A percentile compares a stretch with the other conserved stretches of the same genome.
phyloP scores from a whole-genome alignment of 2,113 vertebrate genomes.

The Hassar affinis region DNA sequence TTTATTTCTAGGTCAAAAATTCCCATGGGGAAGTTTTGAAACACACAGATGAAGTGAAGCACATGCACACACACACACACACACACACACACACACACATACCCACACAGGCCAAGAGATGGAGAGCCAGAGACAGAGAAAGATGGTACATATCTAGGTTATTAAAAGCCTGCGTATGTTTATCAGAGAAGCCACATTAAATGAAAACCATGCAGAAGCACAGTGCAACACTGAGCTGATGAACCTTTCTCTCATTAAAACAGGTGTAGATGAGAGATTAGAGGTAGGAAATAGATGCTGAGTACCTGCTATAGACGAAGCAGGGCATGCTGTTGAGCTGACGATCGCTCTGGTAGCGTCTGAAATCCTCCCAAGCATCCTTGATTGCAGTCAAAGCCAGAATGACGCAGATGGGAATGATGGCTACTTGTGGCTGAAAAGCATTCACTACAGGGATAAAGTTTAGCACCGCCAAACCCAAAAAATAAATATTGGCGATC shows the following conservation, averaged over 20 bases:
- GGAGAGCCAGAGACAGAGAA: conserved; percentile 5
- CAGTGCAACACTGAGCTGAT: background rate
- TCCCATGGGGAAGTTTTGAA: conserved; percentile 51
- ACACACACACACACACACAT: conserved; percentile 15
- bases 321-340: conserved; percentile 83
- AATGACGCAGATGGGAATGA: conserved; percentile 84
- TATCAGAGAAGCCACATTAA: background rate
- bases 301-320: conserved; percentile 71
- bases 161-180: conserved; percentile 13
- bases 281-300: background rate
- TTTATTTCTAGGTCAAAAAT: conserved; percentile 66
- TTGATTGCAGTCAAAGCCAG: conserved; percentile 85
- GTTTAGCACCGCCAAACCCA: conserved; percentile 81
- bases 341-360: conserved; percentile 82
- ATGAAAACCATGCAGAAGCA: background rate
- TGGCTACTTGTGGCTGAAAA: conserved; percentile 83
- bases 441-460: conserved; percentile 87
- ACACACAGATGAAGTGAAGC: conserved; percentile 41
- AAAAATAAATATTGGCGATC: conserved; percentile 89
- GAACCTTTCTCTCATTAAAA: conserved; percentile 5
- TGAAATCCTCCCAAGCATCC: conserved; percentile 90
- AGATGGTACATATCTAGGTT: conserved; percentile 16
- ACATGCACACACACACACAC: background rate
- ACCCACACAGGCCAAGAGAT: conserved; percentile 35
- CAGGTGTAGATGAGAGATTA: background rate